Evolutionary conservation across 2,113 vertebrate genomes (phyloP).

Genomic region (Columba livia): DNA sequence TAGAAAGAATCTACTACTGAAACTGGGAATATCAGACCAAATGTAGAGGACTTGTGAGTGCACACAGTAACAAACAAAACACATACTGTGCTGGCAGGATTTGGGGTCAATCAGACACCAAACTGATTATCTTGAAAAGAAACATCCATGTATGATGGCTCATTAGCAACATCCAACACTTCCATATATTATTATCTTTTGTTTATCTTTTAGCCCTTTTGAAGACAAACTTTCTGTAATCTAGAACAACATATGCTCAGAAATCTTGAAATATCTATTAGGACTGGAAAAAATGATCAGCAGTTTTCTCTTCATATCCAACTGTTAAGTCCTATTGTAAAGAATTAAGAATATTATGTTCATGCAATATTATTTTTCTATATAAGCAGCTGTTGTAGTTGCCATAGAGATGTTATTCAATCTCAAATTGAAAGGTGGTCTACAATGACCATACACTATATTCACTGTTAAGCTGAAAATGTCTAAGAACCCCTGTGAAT

Average conservation of each 20-base stretch:
- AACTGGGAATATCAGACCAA: neutral
- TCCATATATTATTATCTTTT: neutral
- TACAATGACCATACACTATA: neutral
- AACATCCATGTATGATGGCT: accelerated
- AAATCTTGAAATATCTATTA: neutral
- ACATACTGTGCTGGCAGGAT: neutral
- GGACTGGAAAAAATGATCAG: neutral
- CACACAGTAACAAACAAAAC: neutral
- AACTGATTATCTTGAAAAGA: neutral
- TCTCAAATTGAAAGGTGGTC: neutral
- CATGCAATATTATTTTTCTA: neutral
- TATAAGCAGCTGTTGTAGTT: neutral
- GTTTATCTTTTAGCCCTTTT: neutral
- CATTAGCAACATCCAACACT: neutral
- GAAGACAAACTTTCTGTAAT: neutral
- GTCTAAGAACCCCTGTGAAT: neutral
- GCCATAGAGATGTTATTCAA: conserved; percentile 25
- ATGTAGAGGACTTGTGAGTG: neutral
- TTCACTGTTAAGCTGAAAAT: neutral
- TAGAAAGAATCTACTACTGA: neutral
- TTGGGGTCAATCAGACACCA: neutral
- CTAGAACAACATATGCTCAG: neutral
- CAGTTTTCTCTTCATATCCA: neutral
- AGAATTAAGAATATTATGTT: neutral
- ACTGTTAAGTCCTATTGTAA: neutral